Conservation (phyloP, 2,888 invertebrate species). For the Heliconius sara region DNA sequence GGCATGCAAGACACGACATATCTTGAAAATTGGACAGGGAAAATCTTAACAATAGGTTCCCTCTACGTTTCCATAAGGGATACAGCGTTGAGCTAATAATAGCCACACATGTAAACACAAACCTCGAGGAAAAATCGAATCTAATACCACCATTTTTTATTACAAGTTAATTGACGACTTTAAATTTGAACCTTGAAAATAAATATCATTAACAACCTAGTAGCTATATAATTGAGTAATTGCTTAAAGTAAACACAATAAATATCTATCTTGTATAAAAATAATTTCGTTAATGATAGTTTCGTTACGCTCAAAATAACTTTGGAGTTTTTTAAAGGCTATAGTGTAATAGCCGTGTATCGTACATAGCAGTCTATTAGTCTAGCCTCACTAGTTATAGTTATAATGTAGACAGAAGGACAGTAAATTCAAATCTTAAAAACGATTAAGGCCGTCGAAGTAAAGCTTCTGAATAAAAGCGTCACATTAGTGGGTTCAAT, state of each 20-base stretch:
- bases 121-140: not conserved
- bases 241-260: slow-evolving; percentile 11
- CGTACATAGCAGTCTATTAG: no score
- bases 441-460: no score
- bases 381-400: no score
- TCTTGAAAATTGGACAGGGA: no score
- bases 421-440: no score
- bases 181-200: not conserved
- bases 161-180: not conserved
- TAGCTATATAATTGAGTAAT: slow-evolving; percentile 5
- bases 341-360: no score
- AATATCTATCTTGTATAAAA: slow-evolving; percentile 7
- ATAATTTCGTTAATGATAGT: slow-evolving; percentile 11
- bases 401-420: no score
- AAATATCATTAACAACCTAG: not conserved
- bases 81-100: no score
- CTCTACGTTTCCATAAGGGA: no score
- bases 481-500: not conserved
- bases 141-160: not conserved
- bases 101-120: not conserved
- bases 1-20: no score
- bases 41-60: no score
- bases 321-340: no score
- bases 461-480: not conserved
- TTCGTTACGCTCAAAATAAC: not conserved